Evolutionary conservation across 2,888 invertebrate species (phyloP).

Genomic region (Notodonta dromedarius): DNA sequence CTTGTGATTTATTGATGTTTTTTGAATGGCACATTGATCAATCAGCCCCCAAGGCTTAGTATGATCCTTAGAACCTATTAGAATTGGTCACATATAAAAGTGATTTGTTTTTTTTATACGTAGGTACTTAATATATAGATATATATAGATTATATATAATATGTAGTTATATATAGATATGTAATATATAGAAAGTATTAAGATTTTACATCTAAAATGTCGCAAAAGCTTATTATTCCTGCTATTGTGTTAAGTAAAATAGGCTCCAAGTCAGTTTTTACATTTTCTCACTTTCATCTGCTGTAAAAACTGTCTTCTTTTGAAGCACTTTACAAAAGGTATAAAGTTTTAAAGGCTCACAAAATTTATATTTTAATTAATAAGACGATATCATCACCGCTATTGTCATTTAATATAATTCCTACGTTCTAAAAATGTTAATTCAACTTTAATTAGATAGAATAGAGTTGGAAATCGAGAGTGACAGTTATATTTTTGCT

Average conservation of each 20-base stretch:
- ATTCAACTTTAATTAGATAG: slow-evolving; percentile 18
- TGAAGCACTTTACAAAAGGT: not conserved
- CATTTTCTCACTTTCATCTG: not conserved
- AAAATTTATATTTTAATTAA: not conserved
- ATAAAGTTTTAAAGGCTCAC: not conserved
- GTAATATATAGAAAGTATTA: no score
- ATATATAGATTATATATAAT: no score
- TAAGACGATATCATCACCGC: not conserved
- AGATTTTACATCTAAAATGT: no score
- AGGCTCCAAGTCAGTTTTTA: not conserved
- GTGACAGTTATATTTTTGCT: slow-evolving; percentile 36
- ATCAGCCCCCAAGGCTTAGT: not conserved
- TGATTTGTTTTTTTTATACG: no score
- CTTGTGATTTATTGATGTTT: slow-evolving; percentile 1
- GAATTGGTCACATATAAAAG: no score
- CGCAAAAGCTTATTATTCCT: not conserved
- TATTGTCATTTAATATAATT: not conserved
- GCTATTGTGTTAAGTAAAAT: not conserved
- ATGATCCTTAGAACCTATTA: no score
- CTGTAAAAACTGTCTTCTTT: not conserved
- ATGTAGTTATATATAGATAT: no score
- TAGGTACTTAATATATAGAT: no score
- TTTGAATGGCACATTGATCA: not conserved
- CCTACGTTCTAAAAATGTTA: slow-evolving; percentile 9
- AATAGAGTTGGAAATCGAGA: slow-evolving; percentile 19